Evolutionary conservation across 2,113 vertebrate genomes (phyloP).

Genomic region (Python bivittatus): DNA sequence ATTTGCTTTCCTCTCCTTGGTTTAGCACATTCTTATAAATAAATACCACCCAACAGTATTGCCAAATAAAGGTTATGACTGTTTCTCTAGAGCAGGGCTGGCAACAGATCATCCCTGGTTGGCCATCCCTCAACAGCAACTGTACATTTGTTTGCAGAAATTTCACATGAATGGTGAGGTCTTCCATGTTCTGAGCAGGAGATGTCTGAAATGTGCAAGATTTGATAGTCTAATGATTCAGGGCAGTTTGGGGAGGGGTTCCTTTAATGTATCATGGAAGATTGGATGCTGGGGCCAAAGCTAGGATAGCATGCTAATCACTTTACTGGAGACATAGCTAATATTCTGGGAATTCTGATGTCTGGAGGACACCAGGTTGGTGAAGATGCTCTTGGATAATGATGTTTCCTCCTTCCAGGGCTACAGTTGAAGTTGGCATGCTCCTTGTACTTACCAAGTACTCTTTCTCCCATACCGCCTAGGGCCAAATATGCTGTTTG

Average conservation of each 20-base stretch:
- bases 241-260: neutral
- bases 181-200: neutral
- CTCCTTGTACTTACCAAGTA: conserved; percentile 74
- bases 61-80: neutral
- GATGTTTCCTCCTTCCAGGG: neutral
- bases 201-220: neutral
- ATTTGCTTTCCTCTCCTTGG: neutral
- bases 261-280: neutral
- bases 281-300: neutral
- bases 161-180: neutral
- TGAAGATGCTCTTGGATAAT: neutral
- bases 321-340: neutral
- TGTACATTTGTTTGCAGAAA: neutral
- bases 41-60: neutral
- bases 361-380: neutral
- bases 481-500: conserved; percentile 80
- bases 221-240: neutral
- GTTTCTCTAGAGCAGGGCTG: neutral
- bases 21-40: neutral
- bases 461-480: conserved; percentile 80
- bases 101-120: accelerated
- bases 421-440: neutral
- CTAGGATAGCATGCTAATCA: neutral
- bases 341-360: neutral
- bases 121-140: neutral